These are phyloP conservation scores for Megaceryle alcyon DNA, from an alignment of 2,797 vertebrate genomes.

Conservation along the genomic window DNA sequence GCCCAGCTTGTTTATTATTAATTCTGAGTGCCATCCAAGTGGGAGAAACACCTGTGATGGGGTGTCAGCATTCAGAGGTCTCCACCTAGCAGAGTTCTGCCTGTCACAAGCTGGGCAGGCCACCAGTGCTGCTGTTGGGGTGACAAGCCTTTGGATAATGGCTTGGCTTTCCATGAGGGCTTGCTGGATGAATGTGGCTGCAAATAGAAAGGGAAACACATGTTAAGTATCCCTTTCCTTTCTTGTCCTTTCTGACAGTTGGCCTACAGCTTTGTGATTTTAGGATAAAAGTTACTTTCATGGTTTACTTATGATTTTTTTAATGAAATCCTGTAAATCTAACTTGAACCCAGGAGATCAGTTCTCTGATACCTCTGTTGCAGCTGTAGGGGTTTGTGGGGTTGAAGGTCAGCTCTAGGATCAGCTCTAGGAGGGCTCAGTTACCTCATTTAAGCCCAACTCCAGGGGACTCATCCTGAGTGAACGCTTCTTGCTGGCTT, in stretches of 20 bases:
- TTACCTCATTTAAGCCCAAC: accelerated
- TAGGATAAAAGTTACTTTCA: not conserved
- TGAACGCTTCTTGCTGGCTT: not conserved
- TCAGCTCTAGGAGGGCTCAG: not conserved
- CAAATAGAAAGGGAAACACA: slow-evolving; percentile 31
- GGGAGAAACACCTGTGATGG: slow-evolving; percentile 49
- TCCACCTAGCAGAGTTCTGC: not conserved
- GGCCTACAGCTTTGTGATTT: not conserved
- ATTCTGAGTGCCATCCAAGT: slow-evolving; percentile 1
- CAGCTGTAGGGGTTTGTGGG: accelerated
- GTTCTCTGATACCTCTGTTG: not conserved
- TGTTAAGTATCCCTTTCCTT: not conserved
- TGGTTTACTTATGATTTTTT: not conserved
- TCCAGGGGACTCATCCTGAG: not conserved
- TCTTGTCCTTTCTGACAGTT: not conserved
- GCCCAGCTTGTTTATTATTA: slow-evolving; percentile 25
- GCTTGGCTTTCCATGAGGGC: not conserved
- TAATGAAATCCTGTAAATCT: not conserved
- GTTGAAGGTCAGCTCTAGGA: not conserved
- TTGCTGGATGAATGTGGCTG: not conserved
- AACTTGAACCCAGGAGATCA: not conserved
- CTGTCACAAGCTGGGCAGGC: not conserved
- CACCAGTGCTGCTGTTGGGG: not conserved
- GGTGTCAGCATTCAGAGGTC: slow-evolving; percentile 6
- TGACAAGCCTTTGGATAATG: not conserved